Percentiles rank a stretch among this genome's conserved stretches.
These are phyloP conservation scores for Chelonia mydas DNA, from an alignment of 2,797 vertebrate genomes.

Conservation along the genomic window DNA sequence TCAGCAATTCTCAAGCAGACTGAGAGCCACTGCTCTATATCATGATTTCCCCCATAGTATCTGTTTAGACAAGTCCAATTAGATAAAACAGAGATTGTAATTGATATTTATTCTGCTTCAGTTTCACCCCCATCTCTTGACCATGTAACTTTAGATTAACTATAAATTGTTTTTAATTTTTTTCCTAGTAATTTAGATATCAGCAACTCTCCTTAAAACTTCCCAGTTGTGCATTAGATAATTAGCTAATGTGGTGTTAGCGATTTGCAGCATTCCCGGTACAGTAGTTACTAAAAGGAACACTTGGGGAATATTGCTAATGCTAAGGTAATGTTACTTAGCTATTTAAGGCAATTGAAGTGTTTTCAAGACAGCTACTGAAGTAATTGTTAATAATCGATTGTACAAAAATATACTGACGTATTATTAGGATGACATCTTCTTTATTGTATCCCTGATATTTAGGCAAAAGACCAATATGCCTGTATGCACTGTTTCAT, in stretches of 20 bases:
- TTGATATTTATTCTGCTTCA: background rate
- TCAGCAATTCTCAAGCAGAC: too few relatives aligned
- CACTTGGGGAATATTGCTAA: conserved; percentile 15
- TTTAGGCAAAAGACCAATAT: background rate
- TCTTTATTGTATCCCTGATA: background rate
- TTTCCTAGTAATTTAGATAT: conserved; percentile 6
- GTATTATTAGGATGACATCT: background rate
- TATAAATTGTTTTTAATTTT: background rate
- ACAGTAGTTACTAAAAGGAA: background rate
- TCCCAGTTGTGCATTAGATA: conserved; percentile 14
- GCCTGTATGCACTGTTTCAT: background rate
- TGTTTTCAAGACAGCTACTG: conserved; percentile 16
- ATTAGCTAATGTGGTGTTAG: conserved; percentile 37
- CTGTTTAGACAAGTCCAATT: background rate
- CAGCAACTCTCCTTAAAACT: conserved; percentile 23
- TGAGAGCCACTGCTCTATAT: too few relatives aligned
- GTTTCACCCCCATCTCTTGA: background rate
- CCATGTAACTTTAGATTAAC: background rate
- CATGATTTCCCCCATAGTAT: background rate
- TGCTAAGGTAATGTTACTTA: background rate
- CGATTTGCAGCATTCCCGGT: background rate
- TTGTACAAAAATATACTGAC: background rate
- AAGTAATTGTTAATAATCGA: background rate
- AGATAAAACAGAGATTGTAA: background rate
- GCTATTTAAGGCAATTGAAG: conserved; percentile 6